Percentiles rank a stretch among this genome's conserved stretches.
These are phyloP conservation scores for Hybognathus amarus DNA, from an alignment of 2,797 vertebrate species.

Conservation along the genomic window DNA sequence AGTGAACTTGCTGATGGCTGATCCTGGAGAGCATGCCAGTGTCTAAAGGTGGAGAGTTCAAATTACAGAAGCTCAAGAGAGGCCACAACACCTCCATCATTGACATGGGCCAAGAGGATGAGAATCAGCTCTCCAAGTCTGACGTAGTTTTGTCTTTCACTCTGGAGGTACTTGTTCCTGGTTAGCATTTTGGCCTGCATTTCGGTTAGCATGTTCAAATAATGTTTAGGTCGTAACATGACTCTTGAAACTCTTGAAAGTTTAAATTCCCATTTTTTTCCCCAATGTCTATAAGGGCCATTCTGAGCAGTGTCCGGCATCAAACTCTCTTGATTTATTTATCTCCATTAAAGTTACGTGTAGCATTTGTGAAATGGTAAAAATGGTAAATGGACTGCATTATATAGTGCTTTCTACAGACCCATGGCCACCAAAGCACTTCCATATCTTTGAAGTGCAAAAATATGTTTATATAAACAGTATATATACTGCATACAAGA, in stretches of 20 bases:
- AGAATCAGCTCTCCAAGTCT: constrained; percentile 97
- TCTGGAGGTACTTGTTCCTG: constrained; percentile 83
- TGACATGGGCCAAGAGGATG: constrained; percentile 98
- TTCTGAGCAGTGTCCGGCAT: not conserved
- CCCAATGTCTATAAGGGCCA: not conserved
- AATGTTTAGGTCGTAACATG: not conserved
- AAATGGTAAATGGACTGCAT: too few species aligned
- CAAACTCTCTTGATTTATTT: not conserved
- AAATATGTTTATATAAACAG: not conserved
- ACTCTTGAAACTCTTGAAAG: not conserved
- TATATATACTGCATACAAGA: not conserved
- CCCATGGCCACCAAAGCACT: too few species aligned
- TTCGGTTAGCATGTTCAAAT: not conserved
- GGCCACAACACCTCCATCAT: constrained; percentile 99
- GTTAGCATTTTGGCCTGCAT: not conserved
- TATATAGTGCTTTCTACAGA: too few species aligned
- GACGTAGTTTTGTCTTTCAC: constrained; percentile 96
- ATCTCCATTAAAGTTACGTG: not conserved
- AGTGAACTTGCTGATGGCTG: constrained; percentile 97
- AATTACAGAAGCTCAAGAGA: constrained; percentile 96
- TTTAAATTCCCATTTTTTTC: not conserved
- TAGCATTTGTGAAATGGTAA: not conserved
- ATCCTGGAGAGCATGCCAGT: constrained; percentile 98
- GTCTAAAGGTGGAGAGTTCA: constrained; percentile 98
- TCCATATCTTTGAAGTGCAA: too few species aligned